Evolutionary conservation across 2,797 vertebrate species (phyloP).

Genomic region (Manis crassicaudata): DNA sequence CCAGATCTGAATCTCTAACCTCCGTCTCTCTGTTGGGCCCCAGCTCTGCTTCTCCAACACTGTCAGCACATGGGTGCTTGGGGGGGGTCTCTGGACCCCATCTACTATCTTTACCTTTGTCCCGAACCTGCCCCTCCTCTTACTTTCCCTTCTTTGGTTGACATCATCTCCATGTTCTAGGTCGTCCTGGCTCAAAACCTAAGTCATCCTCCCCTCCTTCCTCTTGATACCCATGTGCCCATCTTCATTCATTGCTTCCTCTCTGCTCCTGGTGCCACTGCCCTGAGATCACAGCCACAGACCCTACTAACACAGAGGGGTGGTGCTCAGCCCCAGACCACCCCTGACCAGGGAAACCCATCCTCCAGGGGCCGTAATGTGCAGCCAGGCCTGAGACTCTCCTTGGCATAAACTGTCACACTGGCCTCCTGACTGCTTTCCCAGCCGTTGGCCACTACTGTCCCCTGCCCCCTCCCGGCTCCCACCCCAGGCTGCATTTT

Average conservation of each 20-base stretch:
- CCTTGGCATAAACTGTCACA: neutral
- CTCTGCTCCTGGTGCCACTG: neutral
- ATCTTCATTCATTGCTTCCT: neutral
- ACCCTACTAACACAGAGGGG: fast-evolving
- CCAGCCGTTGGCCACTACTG: neutral
- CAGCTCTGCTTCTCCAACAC: neutral
- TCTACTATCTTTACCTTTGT: neutral
- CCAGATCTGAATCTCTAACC: neutral
- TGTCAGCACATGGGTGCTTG: neutral
- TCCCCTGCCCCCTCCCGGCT: no score
- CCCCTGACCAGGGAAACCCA: neutral
- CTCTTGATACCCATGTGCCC: neutral
- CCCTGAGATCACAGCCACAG: neutral
- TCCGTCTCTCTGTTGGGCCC: neutral
- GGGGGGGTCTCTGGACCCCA: neutral
- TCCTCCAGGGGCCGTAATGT: no score
- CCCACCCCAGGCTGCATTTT: neutral
- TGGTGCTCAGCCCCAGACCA: neutral
- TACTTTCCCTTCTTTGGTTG: neutral
- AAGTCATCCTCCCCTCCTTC: neutral
- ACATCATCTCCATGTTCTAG: neutral
- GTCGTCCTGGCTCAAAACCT: neutral
- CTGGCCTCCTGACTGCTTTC: neutral
- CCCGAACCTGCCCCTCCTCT: neutral
- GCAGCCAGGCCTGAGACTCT: neutral